A percentile compares a stretch with the other conserved stretches of the same genome.
These are phyloP conservation scores for Nanorana parkeri DNA, from an alignment of 2,113 vertebrate species.

Conservation along the genomic window DNA sequence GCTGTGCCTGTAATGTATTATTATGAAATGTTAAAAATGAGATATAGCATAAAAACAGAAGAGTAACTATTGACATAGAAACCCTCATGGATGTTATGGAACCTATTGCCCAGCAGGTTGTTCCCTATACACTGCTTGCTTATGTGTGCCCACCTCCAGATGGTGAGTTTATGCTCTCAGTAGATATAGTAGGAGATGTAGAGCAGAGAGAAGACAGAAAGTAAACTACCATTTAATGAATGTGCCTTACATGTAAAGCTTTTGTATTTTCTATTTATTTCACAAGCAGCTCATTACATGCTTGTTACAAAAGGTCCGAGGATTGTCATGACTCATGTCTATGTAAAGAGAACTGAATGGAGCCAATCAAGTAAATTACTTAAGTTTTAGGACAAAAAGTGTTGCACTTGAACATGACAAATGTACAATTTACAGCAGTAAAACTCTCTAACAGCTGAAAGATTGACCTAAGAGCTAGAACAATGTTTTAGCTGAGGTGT, in stretches of 20 bases:
- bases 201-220: neutral
- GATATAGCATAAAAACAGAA: neutral
- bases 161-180: neutral
- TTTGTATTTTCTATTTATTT: too few relatives aligned
- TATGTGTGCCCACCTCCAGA: neutral
- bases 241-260: neutral
- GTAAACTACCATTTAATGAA: neutral
- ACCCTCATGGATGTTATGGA: too few relatives aligned
- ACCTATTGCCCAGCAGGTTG: too few relatives aligned
- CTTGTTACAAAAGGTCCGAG: neutral
- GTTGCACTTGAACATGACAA: neutral
- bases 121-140: neutral
- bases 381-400: neutral
- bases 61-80: neutral
- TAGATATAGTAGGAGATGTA: too few relatives aligned
- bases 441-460: neutral
- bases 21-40: neutral
- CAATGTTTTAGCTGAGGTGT: too few relatives aligned
- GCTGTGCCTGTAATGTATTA: neutral
- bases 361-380: conserved; percentile 8
- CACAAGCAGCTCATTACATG: neutral
- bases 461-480: too few relatives aligned
- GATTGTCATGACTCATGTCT: neutral
- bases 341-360: neutral
- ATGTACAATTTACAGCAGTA: neutral